These are phyloP conservation scores for Ceratina australensis DNA, from an alignment of 1,140 invertebrate species.

Conservation along the genomic window DNA sequence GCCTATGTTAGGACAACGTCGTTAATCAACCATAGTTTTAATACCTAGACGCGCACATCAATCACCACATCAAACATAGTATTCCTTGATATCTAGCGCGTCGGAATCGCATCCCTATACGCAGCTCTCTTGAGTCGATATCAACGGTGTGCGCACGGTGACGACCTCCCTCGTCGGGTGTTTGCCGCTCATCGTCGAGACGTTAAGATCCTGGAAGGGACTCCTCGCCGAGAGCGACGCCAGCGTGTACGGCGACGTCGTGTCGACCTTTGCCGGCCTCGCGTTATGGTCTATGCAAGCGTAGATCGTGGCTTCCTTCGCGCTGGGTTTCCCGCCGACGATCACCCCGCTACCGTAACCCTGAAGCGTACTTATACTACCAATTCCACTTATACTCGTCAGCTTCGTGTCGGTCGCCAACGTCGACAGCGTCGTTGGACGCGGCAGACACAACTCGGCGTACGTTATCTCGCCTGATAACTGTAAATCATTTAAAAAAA, in stretches of 20 bases:
- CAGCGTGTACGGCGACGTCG: conserved; percentile 67
- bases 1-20: conserved; percentile 16
- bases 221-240: conserved; percentile 63
- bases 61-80: conserved; percentile 76
- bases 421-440: conserved; percentile 80
- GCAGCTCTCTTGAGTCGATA: conserved; percentile 91
- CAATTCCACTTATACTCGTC: conserved; percentile 63
- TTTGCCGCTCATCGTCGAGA: conserved; percentile 64
- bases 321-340: conserved; percentile 73
- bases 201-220: conserved; percentile 59
- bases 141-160: conserved; percentile 89
- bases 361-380: conserved; percentile 66
- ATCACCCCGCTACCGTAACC: conserved; percentile 72
- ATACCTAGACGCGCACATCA: conserved; percentile 35
- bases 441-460: conserved; percentile 83
- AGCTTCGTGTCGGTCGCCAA: conserved; percentile 76
- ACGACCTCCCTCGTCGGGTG: conserved; percentile 86
- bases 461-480: conserved; percentile 84
- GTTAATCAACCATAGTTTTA: background rate
- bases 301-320: conserved; percentile 83
- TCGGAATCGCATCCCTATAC: conserved; percentile 83
- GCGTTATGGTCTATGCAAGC: conserved; percentile 85
- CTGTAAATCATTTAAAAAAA: conserved; percentile 6
- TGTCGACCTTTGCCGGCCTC: conserved; percentile 72
- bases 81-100: conserved; percentile 79